These are phyloP conservation scores for Dasysyrphus tricinctus DNA, from an alignment of 2,888 invertebrate genomes.

Conservation along the genomic window DNA sequence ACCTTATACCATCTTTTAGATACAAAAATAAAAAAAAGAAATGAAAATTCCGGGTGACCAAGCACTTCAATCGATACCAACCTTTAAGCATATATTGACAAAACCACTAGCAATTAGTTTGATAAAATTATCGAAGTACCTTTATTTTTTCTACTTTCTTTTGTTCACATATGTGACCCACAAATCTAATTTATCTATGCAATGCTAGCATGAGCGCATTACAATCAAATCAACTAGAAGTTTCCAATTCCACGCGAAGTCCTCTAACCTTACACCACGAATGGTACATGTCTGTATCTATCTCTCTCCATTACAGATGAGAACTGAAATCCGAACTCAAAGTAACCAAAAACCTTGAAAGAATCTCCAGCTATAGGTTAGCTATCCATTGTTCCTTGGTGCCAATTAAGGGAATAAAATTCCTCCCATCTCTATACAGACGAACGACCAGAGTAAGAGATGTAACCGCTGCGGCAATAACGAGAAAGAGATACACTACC, in stretches of 20 bases:
- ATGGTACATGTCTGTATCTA: background rate
- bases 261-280: background rate
- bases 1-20: no score
- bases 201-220: background rate
- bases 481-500: conserved; percentile 8
- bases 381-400: conserved; percentile 44
- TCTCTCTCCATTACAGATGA: conserved; percentile 20
- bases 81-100: no score
- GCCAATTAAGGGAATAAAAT: conserved; percentile 66
- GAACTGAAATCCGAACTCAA: conserved; percentile 45
- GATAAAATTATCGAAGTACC: no score
- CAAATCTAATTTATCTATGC: conserved; percentile 3
- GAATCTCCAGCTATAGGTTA: conserved; percentile 21
- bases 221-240: background rate
- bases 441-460: conserved; percentile 7
- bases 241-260: conserved; percentile 14
- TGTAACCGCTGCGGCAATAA: conserved; percentile 19
- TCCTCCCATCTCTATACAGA: background rate
- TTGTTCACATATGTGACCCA: conserved; percentile 15
- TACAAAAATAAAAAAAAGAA: no score
- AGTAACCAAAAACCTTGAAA: conserved; percentile 62
- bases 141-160: background rate
- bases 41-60: no score
- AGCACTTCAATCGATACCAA: no score
- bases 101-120: no score